Evolutionary conservation across 1,140 invertebrate species (phyloP).

Genomic region (Arion vulgaris): DNA sequence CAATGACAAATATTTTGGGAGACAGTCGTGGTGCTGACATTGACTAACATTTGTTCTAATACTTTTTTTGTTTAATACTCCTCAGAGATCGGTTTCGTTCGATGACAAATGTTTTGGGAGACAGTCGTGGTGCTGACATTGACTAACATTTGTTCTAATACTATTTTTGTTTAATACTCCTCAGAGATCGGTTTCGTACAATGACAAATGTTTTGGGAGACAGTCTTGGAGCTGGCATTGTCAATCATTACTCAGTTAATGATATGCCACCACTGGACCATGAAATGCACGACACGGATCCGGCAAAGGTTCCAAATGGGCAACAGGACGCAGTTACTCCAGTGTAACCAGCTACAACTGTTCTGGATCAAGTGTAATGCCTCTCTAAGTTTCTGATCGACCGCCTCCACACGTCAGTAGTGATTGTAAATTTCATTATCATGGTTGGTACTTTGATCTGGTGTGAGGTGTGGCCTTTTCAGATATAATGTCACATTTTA

Average conservation of each 20-base stretch:
- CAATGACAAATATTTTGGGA: constrained; percentile 96
- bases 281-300: constrained; percentile 44
- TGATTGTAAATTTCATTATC: too few relatives aligned
- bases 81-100: constrained; percentile 95
- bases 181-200: constrained; percentile 94
- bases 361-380: neutral
- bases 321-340: constrained; percentile 50
- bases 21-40: constrained; percentile 95
- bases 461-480: too few relatives aligned
- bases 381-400: too few relatives aligned
- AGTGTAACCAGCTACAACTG: constrained; percentile 33
- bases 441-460: too few relatives aligned
- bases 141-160: constrained; percentile 91
- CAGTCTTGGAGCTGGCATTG: constrained; percentile 92
- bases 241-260: constrained; percentile 88
- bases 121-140: constrained; percentile 93
- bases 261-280: constrained; percentile 75
- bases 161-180: too few relatives aligned
- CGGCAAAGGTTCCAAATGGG: constrained; percentile 50
- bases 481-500: too few relatives aligned
- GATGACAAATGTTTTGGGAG: constrained; percentile 96
- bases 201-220: constrained; percentile 98
- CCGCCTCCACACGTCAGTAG: too few relatives aligned
- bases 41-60: constrained; percentile 89
- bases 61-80: too few relatives aligned